Percentiles rank a stretch among this genome's conserved stretches.
phyloP scores from a whole-genome alignment of 1,140 invertebrate genomes.

The Calephelis virginiensis region DNA sequence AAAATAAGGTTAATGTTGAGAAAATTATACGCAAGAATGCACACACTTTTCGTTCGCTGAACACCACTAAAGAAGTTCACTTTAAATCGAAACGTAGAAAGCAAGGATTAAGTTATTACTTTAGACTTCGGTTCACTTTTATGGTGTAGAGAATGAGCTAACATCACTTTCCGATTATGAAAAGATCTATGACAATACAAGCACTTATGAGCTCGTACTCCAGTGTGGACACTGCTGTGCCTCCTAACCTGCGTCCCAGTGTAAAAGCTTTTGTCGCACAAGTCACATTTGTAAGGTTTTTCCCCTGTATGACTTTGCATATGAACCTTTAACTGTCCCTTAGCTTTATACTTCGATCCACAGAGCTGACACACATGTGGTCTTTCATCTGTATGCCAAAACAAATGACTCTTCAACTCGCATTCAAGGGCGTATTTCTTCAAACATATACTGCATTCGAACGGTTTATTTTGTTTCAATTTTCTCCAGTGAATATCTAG shows the following conservation, averaged over 20 bases:
- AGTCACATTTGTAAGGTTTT: constrained; percentile 39
- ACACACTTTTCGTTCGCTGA: neutral
- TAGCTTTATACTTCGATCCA: constrained; percentile 46
- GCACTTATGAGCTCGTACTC: constrained; percentile 36
- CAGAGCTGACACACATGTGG: constrained; percentile 48
- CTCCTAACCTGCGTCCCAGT: constrained; percentile 32
- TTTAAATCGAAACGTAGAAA: too few relatives aligned
- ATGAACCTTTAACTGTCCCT: constrained; percentile 43
- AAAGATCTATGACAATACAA: constrained; percentile 34
- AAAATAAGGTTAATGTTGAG: too few relatives aligned
- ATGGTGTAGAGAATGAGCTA: constrained; percentile 30
- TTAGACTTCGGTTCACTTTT: constrained; percentile 15
- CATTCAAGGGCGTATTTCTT: constrained; percentile 39
- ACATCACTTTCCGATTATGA: constrained; percentile 30
- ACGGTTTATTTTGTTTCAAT: constrained; percentile 37
- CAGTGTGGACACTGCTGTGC: constrained; percentile 44
- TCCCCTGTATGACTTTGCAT: constrained; percentile 43
- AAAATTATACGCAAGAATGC: neutral
- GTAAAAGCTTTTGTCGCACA: constrained; percentile 40
- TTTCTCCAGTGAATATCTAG: constrained; percentile 42
- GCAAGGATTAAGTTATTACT: too few relatives aligned
- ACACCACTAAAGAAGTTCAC: too few relatives aligned
- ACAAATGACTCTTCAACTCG: constrained; percentile 43
- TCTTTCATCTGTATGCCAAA: constrained; percentile 48
- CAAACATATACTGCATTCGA: constrained; percentile 46